Evolutionary conservation across 2,888 invertebrate species (phyloP), one percentile per base, ranked within the genome.

Genomic region (Allolobophora icterica): DNA sequence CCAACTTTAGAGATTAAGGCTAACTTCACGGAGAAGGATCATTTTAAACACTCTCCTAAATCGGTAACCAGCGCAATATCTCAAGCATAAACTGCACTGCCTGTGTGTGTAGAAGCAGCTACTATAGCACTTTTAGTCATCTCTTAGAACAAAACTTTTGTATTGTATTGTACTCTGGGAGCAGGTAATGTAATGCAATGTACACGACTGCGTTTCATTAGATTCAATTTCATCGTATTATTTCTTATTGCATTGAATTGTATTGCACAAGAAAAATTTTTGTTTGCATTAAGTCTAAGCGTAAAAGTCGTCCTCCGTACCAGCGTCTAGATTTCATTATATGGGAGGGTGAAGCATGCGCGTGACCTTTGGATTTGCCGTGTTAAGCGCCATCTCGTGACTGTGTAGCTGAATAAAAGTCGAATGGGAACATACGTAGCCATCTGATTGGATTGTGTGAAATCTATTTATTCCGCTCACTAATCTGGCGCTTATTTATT

Each of bases 381-480:
- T 71, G 71, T 71, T 71, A 71, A 8, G n/a, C 71, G 71, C 71
- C n/a, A 71, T 71, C 71, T 71, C n/a, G 71, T 71, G 71, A 8
- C n/a, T n/a, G 71, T 71, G 71, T 71, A n/a, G 71, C 71, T n/a
- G 71, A n/a, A n/a, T 52, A 24, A 71, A n/a, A 71, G n/a, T 71
- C n/a, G 71, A 71, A 71, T 71, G 30, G 71, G n/a, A 71, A 24
- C 52, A 52, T n/a, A 71, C n/a, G n/a, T 13, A 13, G 0, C 13
- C 71, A 71, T 71, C n/a, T 71, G 30, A 71, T 71, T 71, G 71
- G 71, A 71, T 71, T 71, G 71, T n/a, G 71, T 71, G 30, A 71
- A 71, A 71, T n/a, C 71, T 71, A 71, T 52, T 52, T 52, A 52
- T 71, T 71, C 71, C 71, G 30, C n/a, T 71, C 71, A n/a, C 71